These are phyloP conservation scores for Sphyrna mokarran DNA, from an alignment of 2,113 vertebrate genomes.

Conservation along the genomic window DNA sequence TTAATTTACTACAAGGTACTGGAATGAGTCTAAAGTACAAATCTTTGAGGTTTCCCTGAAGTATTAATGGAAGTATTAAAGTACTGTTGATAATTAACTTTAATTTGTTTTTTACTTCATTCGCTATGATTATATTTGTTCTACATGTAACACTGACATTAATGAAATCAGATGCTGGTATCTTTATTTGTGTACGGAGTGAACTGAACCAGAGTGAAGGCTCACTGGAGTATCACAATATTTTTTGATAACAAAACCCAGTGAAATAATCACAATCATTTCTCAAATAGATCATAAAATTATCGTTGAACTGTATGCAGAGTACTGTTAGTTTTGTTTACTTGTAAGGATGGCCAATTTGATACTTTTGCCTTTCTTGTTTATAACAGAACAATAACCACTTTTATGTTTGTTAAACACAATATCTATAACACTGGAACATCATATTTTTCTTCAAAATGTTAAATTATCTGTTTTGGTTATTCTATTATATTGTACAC, in stretches of 20 bases:
- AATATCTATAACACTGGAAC: not conserved
- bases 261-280: conserved; percentile 1
- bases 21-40: not conserved
- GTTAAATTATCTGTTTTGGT: conserved; percentile 5
- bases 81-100: not conserved
- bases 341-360: not conserved
- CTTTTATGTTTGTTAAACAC: not conserved
- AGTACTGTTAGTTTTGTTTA: not conserved
- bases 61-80: not conserved
- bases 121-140: not conserved
- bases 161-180: not conserved
- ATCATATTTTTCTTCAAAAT: not conserved
- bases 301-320: not conserved
- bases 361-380: not conserved
- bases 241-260: not conserved
- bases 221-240: not conserved
- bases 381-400: not conserved
- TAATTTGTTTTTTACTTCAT: not conserved
- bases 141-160: not conserved
- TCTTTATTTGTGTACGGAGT: not conserved
- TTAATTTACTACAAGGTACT: not conserved
- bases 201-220: not conserved
- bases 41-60: not conserved
- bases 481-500: not conserved
- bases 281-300: not conserved